Conservation (phyloP, 2,888 invertebrate genomes). For the Oscheius onirici region DNA sequence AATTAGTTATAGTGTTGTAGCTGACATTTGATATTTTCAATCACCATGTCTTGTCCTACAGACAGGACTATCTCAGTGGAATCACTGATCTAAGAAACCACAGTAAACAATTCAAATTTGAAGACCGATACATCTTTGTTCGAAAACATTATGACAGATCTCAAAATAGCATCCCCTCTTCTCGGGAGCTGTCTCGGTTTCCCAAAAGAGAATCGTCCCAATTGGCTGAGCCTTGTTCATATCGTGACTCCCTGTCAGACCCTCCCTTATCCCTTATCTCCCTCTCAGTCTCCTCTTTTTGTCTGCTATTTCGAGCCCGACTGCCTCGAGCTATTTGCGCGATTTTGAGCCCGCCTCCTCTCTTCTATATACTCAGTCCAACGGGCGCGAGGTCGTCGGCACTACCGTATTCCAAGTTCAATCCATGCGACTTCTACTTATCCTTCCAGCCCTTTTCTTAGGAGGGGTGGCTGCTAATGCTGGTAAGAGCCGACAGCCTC, state of each 20-base stretch:
- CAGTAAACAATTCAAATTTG: background rate
- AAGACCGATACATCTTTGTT: background rate
- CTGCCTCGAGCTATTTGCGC: slow-evolving; percentile 35
- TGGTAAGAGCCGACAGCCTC: slow-evolving; percentile 21
- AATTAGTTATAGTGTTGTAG: too few relatives aligned
- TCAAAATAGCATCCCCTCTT: background rate
- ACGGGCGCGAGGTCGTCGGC: slow-evolving; percentile 25
- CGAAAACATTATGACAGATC: background rate
- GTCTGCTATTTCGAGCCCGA: slow-evolving; percentile 25
- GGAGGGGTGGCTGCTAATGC: slow-evolving; percentile 25
- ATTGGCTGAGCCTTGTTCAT: slow-evolving; percentile 30
- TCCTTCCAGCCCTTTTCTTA: slow-evolving; percentile 24
- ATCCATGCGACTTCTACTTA: slow-evolving; percentile 26
- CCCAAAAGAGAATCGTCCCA: slow-evolving; percentile 32
- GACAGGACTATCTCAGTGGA: too few relatives aligned
- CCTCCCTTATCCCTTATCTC: slow-evolving; percentile 35
- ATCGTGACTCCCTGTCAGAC: slow-evolving; percentile 34
- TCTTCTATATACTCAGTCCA: slow-evolving; percentile 26
- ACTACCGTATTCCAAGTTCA: slow-evolving; percentile 27
- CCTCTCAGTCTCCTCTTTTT: slow-evolving; percentile 30
- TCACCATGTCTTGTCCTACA: too few relatives aligned
- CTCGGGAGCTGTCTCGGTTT: slow-evolving; percentile 26
- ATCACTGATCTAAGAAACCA: background rate
- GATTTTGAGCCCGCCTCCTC: slow-evolving; percentile 30
- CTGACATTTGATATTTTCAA: too few relatives aligned